Conservation (phyloP, 2,888 invertebrate species). For the Eulithis prunata region DNA sequence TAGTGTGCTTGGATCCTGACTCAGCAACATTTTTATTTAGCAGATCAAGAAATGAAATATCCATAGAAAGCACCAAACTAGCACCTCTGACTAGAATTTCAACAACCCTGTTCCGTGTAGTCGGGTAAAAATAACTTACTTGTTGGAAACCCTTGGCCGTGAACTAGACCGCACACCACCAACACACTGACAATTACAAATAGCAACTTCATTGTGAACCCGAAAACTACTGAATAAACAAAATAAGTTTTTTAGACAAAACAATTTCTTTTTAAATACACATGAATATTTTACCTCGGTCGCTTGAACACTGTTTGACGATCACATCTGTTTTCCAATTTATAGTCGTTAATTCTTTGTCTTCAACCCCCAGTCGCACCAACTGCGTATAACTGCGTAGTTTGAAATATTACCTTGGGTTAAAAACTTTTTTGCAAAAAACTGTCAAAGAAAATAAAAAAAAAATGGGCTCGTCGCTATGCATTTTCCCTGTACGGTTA, state of each 20-base stretch:
- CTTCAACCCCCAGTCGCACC: neutral
- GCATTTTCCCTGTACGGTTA: no score
- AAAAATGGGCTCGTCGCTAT: no score
- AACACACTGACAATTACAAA: slow-evolving; percentile 37
- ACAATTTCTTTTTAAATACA: neutral
- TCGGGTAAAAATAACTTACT: slow-evolving; percentile 42
- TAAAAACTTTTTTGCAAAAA: no score
- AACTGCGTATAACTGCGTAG: no score
- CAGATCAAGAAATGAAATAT: no score
- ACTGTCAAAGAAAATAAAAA: no score
- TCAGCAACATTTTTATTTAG: no score
- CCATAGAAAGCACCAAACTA: no score
- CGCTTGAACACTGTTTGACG: slow-evolving; percentile 2
- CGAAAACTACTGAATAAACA: neutral
- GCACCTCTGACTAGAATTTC: no score
- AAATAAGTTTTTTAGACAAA: neutral
- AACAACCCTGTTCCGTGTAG: no score
- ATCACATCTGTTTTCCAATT: slow-evolving; percentile 5
- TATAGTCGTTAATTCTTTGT: slow-evolving; percentile 2
- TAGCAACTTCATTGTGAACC: slow-evolving; percentile 47
- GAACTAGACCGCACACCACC: slow-evolving; percentile 39
- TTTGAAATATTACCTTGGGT: no score
- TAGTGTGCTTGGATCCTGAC: no score
- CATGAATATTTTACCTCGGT: neutral
- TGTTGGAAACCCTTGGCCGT: slow-evolving; percentile 52